Percentiles rank a stretch among this genome's conserved stretches.
Conservation (phyloP, 1,140 invertebrate genomes). For the Chionoecetes opilio region DNA sequence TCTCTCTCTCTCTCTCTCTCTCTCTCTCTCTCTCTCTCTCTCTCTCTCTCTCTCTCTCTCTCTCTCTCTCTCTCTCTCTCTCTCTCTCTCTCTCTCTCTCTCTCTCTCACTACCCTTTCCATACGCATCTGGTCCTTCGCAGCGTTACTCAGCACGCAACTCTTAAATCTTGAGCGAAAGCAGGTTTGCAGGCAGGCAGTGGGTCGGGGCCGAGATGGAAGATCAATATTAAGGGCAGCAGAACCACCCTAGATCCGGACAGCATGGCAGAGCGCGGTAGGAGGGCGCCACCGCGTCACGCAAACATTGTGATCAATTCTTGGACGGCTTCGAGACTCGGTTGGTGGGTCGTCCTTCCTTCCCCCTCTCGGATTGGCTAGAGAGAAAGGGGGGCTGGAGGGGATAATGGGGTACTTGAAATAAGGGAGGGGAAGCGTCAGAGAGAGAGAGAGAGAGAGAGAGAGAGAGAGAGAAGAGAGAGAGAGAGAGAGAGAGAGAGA, state of each 20-base stretch:
- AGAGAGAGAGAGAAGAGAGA: background rate
- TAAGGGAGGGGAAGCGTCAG: background rate
- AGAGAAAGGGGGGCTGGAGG: background rate
- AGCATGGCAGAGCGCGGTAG: background rate
- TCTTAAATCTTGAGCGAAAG: background rate
- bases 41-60: background rate
- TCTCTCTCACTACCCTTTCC: background rate
- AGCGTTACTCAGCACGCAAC: background rate
- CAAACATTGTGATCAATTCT: constrained; percentile 30
- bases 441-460: background rate
- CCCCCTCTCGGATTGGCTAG: background rate
- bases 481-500: constrained; percentile 24
- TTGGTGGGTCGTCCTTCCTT: constrained; percentile 16
- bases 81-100: too few species aligned
- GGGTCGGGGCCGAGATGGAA: background rate
- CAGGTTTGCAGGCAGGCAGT: constrained; percentile 28
- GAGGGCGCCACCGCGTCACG: background rate
- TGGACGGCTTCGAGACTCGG: background rate
- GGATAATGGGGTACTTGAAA: constrained; percentile 28
- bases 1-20: background rate
- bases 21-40: background rate
- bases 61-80: background rate
- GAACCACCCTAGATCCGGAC: background rate
- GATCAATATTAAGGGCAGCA: constrained; percentile 20
- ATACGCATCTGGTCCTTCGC: too few species aligned